Conservation (phyloP, 2,113 vertebrate genomes). For the Puntigrus tetrazona region DNA sequence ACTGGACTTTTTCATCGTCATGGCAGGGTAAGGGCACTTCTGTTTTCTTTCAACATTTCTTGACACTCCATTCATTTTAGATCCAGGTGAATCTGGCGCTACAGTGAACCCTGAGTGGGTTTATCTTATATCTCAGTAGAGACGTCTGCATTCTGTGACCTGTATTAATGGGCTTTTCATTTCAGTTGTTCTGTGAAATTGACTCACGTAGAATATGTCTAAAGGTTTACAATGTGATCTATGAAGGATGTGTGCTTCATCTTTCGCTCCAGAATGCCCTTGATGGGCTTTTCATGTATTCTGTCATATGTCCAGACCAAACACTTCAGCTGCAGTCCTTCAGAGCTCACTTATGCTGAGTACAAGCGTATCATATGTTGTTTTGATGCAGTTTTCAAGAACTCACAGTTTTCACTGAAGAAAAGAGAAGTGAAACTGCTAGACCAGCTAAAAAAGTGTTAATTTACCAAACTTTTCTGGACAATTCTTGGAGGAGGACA, state of each 20-base stretch:
- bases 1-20: conserved; percentile 98
- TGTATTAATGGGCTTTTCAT: background rate
- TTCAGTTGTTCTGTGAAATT: conserved; percentile 22
- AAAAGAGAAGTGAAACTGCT: background rate
- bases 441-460: background rate
- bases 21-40: conserved; percentile 85
- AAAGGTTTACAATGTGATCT: background rate
- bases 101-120: background rate
- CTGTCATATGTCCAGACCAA: background rate
- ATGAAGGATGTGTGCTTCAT: background rate
- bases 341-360: background rate
- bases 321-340: background rate
- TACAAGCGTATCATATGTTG: background rate
- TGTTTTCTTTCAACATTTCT: background rate
- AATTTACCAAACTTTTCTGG: background rate
- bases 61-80: background rate
- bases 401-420: background rate
- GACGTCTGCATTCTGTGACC: background rate
- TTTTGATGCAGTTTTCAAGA: background rate
- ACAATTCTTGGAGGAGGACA: background rate
- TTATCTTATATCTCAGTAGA: background rate
- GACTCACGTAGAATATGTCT: background rate
- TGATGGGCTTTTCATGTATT: background rate
- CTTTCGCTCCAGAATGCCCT: conserved; percentile 6
- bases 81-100: background rate